Evolutionary conservation across 2,797 vertebrate genomes (phyloP).

Genomic region (Characodon lateralis): DNA sequence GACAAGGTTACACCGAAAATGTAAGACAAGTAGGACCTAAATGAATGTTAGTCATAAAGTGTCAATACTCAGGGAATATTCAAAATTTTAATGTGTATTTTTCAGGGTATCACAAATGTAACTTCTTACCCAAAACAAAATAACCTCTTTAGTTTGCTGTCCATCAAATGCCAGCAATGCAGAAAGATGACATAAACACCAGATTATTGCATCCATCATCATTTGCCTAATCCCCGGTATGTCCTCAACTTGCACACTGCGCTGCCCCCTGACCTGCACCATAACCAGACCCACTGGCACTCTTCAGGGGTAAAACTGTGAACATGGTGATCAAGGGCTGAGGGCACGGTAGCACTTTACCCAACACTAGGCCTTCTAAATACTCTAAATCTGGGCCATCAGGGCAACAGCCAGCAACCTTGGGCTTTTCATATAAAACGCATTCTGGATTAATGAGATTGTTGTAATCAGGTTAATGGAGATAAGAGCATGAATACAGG

Average conservation of each 20-base stretch:
- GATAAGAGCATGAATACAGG: not conserved
- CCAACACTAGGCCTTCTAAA: conserved; percentile 32
- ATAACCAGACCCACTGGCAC: conserved; percentile 59
- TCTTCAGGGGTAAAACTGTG: conserved; percentile 39
- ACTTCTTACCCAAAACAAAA: not conserved
- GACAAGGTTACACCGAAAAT: conserved; percentile 3
- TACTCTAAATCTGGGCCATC: conserved; percentile 19
- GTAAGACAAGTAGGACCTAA: not conserved
- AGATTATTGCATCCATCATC: conserved; percentile 29
- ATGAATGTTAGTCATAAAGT: not conserved
- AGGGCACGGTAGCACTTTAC: conserved; percentile 53
- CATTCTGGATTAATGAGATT: not conserved
- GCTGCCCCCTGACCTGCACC: conserved; percentile 58
- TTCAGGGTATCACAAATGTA: not conserved
- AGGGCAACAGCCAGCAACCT: not conserved
- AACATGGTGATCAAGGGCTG: conserved; percentile 42
- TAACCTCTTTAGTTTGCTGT: conserved; percentile 36
- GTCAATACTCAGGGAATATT: not conserved
- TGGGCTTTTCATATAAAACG: not conserved
- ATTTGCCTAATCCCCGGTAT: conserved; percentile 42
- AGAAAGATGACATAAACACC: conserved; percentile 29
- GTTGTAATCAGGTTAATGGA: conserved; percentile 1
- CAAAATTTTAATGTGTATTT: too few relatives aligned
- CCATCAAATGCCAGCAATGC: conserved; percentile 44
- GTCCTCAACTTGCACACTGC: conserved; percentile 18